Evolutionary conservation across 2,888 invertebrate species (phyloP), one percentile per base, ranked within the genome.

Genomic region (Tetragonula carbonaria): DNA sequence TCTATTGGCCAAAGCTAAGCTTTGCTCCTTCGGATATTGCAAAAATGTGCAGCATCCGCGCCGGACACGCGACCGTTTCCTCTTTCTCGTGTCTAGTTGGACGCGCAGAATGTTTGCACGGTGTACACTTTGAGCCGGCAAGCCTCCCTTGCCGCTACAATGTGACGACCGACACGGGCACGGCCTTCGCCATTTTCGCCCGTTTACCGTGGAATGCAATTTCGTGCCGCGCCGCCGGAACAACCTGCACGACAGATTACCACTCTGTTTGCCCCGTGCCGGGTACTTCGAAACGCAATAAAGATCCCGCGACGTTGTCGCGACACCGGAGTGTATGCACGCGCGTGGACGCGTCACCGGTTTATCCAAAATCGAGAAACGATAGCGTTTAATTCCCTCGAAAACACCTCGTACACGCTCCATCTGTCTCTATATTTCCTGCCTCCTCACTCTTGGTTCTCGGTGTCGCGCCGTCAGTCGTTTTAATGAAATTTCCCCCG

Each of bases 121-220:
- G 63, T 76, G 84, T 66, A 73, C 84, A 55, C 65, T 16, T 23
- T 5, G 83, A 62, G 51, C 78, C 23, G 59, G 21, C 14, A 33
- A 50, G 55, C 72, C 51, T 33, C 33, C 18, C 72, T 6, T 28
- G 28, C 38, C 38, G 38, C 38, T 38, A 8, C 38, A 18, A 74
- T 59, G 55, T 38, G 70, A 77, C 74, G 66, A 66, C 63, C 70
- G 53, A 71, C 73, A 65, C 45, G 45, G 45, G 11, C 71, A 55
- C 63, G 71, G 75, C 74, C 85, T 77, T 66, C 75, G 75, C 83
- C 82, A 88, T 89, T 90, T 88, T 91, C 88, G 86, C 86, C 80
- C 90, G 91, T 91, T 91, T 91, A 89, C 91, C 85, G 85, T 81
- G 87, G 89, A 91, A 91, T 91, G 87, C 89, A 91, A 91, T 91